A percentile compares a stretch with the other conserved stretches of the same genome.
These are phyloP conservation scores for Lates japonicus DNA, from an alignment of 2,797 vertebrate genomes.

Conservation along the genomic window DNA sequence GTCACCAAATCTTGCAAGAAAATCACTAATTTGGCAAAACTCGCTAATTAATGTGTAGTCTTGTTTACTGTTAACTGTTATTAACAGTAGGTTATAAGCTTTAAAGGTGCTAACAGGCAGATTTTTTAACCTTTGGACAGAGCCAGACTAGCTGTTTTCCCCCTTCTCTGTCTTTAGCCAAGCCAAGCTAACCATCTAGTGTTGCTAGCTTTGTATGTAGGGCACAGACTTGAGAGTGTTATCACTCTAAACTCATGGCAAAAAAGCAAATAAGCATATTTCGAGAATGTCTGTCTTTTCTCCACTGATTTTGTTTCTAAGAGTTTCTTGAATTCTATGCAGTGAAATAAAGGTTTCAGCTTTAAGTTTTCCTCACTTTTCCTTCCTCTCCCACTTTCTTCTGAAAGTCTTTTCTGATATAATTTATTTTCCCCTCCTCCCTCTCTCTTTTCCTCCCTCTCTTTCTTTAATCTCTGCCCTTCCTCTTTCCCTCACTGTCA, in stretches of 20 bases:
- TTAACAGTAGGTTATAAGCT: neutral
- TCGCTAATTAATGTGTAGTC: too few species aligned
- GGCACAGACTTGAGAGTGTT: neutral
- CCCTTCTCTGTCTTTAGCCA: neutral
- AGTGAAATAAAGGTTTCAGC: neutral
- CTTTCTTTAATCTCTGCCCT: slow-evolving; percentile 39
- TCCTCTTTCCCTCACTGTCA: slow-evolving; percentile 19
- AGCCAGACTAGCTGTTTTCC: neutral
- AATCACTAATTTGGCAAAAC: neutral
- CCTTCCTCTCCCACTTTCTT: slow-evolving; percentile 13
- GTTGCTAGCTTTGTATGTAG: neutral
- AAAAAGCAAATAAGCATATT: neutral
- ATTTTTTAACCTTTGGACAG: neutral
- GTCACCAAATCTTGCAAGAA: neutral
- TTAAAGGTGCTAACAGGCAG: neutral
- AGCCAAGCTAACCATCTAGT: neutral
- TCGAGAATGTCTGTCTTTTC: neutral
- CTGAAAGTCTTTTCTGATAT: slow-evolving; percentile 14
- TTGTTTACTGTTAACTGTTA: too few species aligned
- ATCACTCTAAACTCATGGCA: neutral
- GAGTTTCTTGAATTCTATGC: neutral
- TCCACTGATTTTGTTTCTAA: neutral
- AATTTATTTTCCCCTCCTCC: neutral
- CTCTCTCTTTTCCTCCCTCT: neutral
- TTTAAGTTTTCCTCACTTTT: neutral